These are phyloP conservation scores for Drosophila sproati DNA, from an alignment of 1,140 invertebrate species.

Conservation along the genomic window DNA sequence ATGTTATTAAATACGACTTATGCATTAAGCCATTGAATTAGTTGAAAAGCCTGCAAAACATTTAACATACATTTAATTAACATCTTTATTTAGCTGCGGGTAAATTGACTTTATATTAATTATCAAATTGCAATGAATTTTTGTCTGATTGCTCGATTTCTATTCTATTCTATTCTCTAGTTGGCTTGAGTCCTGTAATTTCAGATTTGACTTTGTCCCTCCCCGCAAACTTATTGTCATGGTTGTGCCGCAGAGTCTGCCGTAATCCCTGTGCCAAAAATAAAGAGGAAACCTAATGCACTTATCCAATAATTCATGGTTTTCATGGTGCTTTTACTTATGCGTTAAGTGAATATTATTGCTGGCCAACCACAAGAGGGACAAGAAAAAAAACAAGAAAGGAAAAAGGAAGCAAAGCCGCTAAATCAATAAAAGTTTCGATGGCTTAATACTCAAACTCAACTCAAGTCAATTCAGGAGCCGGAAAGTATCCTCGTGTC, in stretches of 20 bases:
- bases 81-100: neutral
- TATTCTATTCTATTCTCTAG: neutral
- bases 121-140: neutral
- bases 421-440: conserved; percentile 79
- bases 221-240: too few relatives aligned
- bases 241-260: too few relatives aligned
- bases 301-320: conserved; percentile 23
- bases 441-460: conserved; percentile 65
- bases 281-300: neutral
- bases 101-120: neutral
- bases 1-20: conserved; percentile 1
- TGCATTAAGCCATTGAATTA: neutral
- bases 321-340: conserved; percentile 12
- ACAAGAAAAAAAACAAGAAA: neutral
- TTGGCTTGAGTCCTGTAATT: neutral
- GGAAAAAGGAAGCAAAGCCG: conserved; percentile 30
- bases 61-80: neutral
- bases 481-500: conserved; percentile 53
- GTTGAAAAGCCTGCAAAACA: neutral
- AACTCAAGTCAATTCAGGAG: conserved; percentile 30
- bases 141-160: neutral
- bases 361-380: conserved; percentile 3
- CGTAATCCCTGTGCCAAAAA: too few relatives aligned
- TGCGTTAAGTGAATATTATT: conserved; percentile 37
- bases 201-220: too few relatives aligned